Conservation (phyloP, 2,888 invertebrate species). For the Endotricha flammealis region DNA sequence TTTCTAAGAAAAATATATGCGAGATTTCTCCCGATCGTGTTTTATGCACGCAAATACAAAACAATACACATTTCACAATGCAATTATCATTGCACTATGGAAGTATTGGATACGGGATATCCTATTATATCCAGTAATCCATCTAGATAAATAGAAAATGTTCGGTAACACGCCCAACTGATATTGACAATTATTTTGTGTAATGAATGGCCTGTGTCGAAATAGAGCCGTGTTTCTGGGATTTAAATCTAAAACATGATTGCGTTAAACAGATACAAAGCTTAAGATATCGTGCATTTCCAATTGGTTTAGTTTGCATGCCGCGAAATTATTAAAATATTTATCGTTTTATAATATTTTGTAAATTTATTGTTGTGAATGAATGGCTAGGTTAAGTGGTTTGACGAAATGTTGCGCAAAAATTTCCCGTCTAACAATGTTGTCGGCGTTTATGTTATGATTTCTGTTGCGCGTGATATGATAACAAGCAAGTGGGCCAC, state of each 20-base stretch:
- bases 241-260: constrained; percentile 48
- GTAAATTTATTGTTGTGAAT: constrained; percentile 26
- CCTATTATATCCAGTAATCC: constrained; percentile 52
- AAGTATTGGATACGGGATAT: constrained; percentile 53
- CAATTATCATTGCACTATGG: constrained; percentile 62
- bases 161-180: constrained; percentile 46
- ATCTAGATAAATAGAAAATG: constrained; percentile 51
- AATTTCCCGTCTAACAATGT: constrained; percentile 15
- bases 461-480: too few species aligned
- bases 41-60: not conserved
- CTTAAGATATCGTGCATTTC: constrained; percentile 25
- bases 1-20: too few species aligned
- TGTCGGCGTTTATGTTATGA: constrained; percentile 6
- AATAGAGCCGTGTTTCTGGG: constrained; percentile 36
- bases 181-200: constrained; percentile 61
- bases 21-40: too few species aligned
- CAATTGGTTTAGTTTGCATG: constrained; percentile 22
- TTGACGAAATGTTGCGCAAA: constrained; percentile 28
- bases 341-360: constrained; percentile 22
- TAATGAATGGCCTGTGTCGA: constrained; percentile 50
- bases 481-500: too few species aligned
- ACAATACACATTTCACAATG: constrained; percentile 48
- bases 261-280: constrained; percentile 35
- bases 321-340: constrained; percentile 25
- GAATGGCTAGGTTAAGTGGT: constrained; percentile 21